Conservation (phyloP, 30 jellyfish, hydroid and myxozoan species). For the Euphysa ruthae region DNA sequence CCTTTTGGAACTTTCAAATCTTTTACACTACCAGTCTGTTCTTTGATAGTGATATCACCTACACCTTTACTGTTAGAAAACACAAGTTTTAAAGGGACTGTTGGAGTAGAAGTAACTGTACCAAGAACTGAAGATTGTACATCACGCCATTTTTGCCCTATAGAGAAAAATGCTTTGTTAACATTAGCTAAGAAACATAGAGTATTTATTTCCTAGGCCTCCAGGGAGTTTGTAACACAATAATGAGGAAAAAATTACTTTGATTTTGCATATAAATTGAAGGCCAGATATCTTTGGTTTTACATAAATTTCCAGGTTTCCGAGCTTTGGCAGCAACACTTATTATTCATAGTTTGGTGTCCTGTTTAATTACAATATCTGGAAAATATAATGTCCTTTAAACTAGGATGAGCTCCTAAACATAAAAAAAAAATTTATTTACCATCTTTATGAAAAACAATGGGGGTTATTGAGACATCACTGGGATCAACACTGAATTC, state of each 20-base stretch:
- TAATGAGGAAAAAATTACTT: too few species aligned
- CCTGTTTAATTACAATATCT: too few species aligned
- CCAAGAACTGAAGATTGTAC: conserved; percentile 80
- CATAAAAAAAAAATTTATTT: background rate
- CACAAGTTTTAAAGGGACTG: conserved; percentile 15
- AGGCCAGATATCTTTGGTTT: too few species aligned
- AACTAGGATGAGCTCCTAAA: too few species aligned
- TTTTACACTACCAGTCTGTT: conserved; percentile 46
- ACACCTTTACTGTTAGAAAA: conserved; percentile 76
- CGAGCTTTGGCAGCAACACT: too few species aligned
- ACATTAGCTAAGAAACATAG: too few species aligned
- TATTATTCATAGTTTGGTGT: too few species aligned
- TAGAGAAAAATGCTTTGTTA: background rate
- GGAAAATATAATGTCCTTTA: too few species aligned
- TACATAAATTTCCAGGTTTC: too few species aligned
- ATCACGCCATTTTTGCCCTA: conserved; percentile 89
- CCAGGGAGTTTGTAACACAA: too few species aligned
- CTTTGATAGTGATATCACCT: conserved; percentile 63
- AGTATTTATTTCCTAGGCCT: too few species aligned
- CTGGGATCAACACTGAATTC: conserved; percentile 34
- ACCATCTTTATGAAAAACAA: conserved; percentile 84
- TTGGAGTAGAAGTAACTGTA: conserved; percentile 36
- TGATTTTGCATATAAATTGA: too few species aligned
- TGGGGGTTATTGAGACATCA: conserved; percentile 49
- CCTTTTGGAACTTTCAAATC: conserved; percentile 17